A percentile compares a stretch with the other conserved stretches of the same genome.
These are phyloP conservation scores for Drosophila truncata DNA, from an alignment of 1,140 invertebrate genomes.

Conservation along the genomic window DNA sequence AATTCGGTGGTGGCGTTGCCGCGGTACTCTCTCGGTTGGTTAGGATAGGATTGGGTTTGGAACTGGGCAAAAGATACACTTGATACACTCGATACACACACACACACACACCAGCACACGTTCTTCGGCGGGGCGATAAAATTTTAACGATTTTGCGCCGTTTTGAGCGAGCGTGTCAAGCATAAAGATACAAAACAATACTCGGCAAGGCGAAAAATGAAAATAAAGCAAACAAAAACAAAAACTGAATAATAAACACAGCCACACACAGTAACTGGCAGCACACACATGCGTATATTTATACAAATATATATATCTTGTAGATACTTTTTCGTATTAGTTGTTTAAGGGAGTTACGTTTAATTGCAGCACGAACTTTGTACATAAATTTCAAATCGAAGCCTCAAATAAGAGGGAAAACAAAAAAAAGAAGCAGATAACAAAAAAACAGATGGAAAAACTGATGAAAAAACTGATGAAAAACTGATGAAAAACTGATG, in stretches of 20 bases:
- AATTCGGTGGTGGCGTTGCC: constrained; percentile 33
- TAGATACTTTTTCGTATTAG: constrained; percentile 60
- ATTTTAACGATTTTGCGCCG: constrained; percentile 82
- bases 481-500: constrained; percentile 14
- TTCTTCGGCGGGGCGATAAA: constrained; percentile 73
- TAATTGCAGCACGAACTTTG: constrained; percentile 80
- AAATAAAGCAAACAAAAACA: constrained; percentile 39
- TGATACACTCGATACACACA: constrained; percentile 30
- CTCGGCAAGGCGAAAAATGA: constrained; percentile 32
- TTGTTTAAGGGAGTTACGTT: constrained; percentile 68
- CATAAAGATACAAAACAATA: constrained; percentile 80
- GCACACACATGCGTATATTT: constrained; percentile 38
- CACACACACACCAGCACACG: constrained; percentile 46
- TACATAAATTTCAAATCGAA: constrained; percentile 78
- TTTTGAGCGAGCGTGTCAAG: constrained; percentile 74
- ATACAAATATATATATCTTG: constrained; percentile 62
- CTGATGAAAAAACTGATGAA: constrained; percentile 1
- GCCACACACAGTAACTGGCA: constrained; percentile 28
- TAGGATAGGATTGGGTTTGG: constrained; percentile 13
- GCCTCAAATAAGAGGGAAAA: constrained; percentile 2
- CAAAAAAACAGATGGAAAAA: constrained; percentile 2
- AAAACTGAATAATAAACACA: constrained; percentile 37
- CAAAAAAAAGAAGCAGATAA: neutral
- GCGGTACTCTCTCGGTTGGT: constrained; percentile 37
- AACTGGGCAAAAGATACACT: neutral